phyloP scores from a whole-genome alignment of 2,888 invertebrate genomes.

The Zonitis immaculata region DNA sequence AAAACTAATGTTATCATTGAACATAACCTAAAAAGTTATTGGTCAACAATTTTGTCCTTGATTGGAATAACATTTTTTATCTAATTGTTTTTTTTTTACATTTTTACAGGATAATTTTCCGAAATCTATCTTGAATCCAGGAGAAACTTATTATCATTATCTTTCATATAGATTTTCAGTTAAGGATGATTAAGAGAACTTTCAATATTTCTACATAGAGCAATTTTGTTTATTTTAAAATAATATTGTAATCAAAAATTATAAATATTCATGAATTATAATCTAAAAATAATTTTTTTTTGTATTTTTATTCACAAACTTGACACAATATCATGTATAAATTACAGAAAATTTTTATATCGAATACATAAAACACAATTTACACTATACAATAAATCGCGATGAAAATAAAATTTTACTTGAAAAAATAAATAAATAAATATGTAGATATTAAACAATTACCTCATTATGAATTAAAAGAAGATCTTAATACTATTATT shows the following conservation, averaged over 20 bases:
- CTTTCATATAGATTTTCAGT: conserved; percentile 40
- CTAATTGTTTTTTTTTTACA: conserved; percentile 3
- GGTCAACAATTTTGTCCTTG: not conserved
- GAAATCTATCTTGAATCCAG: conserved; percentile 65
- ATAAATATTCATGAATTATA: too few species aligned
- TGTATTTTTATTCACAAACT: too few species aligned
- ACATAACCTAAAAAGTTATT: conserved; percentile 1
- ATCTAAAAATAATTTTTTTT: too few species aligned
- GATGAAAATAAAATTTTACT: too few species aligned
- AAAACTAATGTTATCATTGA: too few species aligned
- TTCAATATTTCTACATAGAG: not conserved
- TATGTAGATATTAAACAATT: too few species aligned
- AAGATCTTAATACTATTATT: not conserved
- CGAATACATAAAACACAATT: too few species aligned
- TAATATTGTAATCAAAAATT: not conserved
- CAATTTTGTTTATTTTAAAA: not conserved
- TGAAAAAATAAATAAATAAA: too few species aligned
- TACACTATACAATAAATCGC: too few species aligned
- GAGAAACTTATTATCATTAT: conserved; percentile 64
- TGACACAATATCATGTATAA: too few species aligned
- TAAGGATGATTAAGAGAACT: conserved; percentile 5
- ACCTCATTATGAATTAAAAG: not conserved
- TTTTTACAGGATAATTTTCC: conserved; percentile 69
- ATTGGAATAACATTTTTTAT: not conserved
- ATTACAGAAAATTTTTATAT: too few species aligned